Base-by-base conservation (phyloP, 1,140 invertebrate genomes). In the Yoshiicerus persimilis region DNA sequence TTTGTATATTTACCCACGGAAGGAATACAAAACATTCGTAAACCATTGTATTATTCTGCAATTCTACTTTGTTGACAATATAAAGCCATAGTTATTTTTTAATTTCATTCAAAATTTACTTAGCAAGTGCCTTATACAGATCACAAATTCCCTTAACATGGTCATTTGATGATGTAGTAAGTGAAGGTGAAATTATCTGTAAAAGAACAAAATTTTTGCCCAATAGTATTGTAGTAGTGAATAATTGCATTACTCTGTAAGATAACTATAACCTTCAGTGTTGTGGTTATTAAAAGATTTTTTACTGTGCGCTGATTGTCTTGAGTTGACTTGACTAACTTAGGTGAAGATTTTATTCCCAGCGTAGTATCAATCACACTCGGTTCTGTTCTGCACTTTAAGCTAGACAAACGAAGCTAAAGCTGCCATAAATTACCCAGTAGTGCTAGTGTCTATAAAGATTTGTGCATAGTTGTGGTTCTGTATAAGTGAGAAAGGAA, bases 141-240 rank as follows among this genome's bases (percentile, higher is more conserved):
- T n/a, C n/a, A n/a, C n/a, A n/a, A n/a, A n/a, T n/a, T n/a, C n/a
- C n/a, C n/a, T n/a, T n/a, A n/a, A n/a, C n/a, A n/a, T n/a, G n/a
- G n/a, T n/a, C n/a, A n/a, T n/a, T n/a, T n/a, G n/a, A n/a, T n/a
- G n/a, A n/a, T n/a, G n/a, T n/a, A n/a, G n/a, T 64, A 66, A n/a
- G n/a, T 80, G 75, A 80, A 77, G 70, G 30, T 36, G 70, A 77
- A 80, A 80, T 32, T n/a, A n/a, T n/a, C n/a, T n/a, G n/a, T n/a
- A n/a, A n/a, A n/a, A n/a, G n/a, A n/a, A n/a, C n/a, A n/a, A n/a
- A n/a, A n/a, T n/a, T n/a, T 36, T 70, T 30, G 36, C 36, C 16
- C 36, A 27, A n/a, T 75, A 10, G 5, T 13, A 75, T 16, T 13
- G 27, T 70, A 34, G 20, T n/a, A 23, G 34, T 38, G 13, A 20